Evolutionary conservation across 2,888 invertebrate species (phyloP).

Genomic region (Ennomos fuscantarius): DNA sequence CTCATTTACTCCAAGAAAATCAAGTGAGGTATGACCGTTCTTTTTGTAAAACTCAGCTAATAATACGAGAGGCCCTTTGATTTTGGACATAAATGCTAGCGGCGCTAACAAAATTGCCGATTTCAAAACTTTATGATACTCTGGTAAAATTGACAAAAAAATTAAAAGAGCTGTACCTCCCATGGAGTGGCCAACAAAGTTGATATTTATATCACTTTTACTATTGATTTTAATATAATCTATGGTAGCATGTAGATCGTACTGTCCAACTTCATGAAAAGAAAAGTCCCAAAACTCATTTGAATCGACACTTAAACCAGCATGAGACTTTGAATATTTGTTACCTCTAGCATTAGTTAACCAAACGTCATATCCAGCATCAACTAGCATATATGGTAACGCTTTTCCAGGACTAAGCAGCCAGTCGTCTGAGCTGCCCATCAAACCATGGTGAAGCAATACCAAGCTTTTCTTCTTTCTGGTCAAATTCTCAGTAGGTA

Average conservation of each 20-base stretch:
- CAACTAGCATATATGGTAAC: constrained; percentile 69
- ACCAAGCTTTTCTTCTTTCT: constrained; percentile 35
- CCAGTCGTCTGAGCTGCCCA: constrained; percentile 63
- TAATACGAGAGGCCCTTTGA: constrained; percentile 52
- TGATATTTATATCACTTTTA: constrained; percentile 45
- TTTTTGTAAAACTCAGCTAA: constrained; percentile 45
- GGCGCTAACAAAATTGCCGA: constrained; percentile 56
- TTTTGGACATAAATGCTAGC: constrained; percentile 55
- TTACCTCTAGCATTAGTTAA: constrained; percentile 72
- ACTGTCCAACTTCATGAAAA: constrained; percentile 62
- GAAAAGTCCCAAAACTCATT: constrained; percentile 60
- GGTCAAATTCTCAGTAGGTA: constrained; percentile 14
- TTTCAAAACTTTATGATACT: constrained; percentile 51
- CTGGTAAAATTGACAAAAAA: constrained; percentile 49
- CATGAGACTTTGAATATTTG: constrained; percentile 53
- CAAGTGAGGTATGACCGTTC: constrained; percentile 36
- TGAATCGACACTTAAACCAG: constrained; percentile 29
- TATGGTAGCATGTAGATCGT: constrained; percentile 55
- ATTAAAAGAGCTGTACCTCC: constrained; percentile 57
- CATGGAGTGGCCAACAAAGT: constrained; percentile 60
- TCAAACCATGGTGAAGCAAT: constrained; percentile 56
- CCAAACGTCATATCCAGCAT: constrained; percentile 84
- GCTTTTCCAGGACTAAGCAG: constrained; percentile 51
- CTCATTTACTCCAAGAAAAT: constrained; percentile 45
- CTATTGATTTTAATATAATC: constrained; percentile 44